Percentiles rank a stretch among this genome's conserved stretches.
Evolutionary conservation across 2,113 vertebrate genomes (phyloP).

Genomic region (Syngnathus floridae): DNA sequence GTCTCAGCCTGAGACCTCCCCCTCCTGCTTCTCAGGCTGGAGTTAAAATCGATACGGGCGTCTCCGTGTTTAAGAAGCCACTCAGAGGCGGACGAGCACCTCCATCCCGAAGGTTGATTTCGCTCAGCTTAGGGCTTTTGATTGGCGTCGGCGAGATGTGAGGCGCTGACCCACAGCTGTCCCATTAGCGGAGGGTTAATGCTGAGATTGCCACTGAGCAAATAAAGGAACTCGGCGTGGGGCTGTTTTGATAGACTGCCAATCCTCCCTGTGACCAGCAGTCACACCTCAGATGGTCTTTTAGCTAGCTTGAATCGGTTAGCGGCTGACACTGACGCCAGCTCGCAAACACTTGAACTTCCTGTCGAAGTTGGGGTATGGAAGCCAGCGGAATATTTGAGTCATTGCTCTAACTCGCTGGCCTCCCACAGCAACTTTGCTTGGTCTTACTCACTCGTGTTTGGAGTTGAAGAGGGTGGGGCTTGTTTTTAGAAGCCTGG

Average conservation of each 20-base stretch:
- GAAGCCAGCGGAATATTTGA: constrained; percentile 68
- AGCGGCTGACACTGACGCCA: background rate
- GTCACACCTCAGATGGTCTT: constrained; percentile 32
- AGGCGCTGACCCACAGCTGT: constrained; percentile 75
- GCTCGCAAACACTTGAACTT: constrained; percentile 31
- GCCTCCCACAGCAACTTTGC: constrained; percentile 10
- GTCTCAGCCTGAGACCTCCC: constrained; percentile 20
- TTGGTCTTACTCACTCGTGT: constrained; percentile 47
- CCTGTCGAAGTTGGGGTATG: constrained; percentile 58
- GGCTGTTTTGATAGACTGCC: constrained; percentile 70
- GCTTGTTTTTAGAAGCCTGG: constrained; percentile 54
- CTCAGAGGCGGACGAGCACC: constrained; percentile 68
- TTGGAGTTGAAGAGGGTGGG: constrained; percentile 65
- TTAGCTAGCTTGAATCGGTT: constrained; percentile 27
- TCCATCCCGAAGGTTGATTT: constrained; percentile 69
- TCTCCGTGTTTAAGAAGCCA: constrained; percentile 73
- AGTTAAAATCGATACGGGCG: constrained; percentile 72
- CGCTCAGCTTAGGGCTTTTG: constrained; percentile 69
- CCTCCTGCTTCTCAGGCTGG: constrained; percentile 26
- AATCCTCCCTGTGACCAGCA: constrained; percentile 48
- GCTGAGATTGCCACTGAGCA: constrained; percentile 73
- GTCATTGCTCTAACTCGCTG: constrained; percentile 63
- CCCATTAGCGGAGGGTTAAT: constrained; percentile 73
- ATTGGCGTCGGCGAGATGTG: constrained; percentile 66
- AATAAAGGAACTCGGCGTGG: constrained; percentile 72